Conservation (phyloP, 2,888 invertebrate species). For the Dicroscelio sp. region DNA sequence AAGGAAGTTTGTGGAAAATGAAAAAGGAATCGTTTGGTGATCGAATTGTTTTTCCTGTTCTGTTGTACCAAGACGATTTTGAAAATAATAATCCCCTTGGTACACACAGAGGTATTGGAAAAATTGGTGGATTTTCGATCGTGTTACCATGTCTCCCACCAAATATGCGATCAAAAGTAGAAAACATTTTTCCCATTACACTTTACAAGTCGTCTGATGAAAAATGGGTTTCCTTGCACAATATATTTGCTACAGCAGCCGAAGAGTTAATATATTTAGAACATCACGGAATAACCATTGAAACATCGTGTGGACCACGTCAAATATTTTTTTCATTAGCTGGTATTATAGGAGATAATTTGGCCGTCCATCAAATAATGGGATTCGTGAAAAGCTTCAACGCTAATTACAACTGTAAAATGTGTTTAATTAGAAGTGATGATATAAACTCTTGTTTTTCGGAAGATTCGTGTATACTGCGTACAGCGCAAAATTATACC, state of each 20-base stretch:
- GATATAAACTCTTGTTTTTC: not conserved
- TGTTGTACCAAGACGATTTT: too few species aligned
- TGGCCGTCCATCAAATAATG: conserved; percentile 24
- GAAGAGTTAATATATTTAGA: conserved; percentile 55
- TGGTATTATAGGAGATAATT: too few species aligned
- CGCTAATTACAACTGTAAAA: too few species aligned
- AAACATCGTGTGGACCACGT: not conserved
- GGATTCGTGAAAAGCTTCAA: conserved; percentile 68
- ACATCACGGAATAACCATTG: conserved; percentile 42
- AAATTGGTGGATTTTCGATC: conserved; percentile 74
- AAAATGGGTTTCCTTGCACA: conserved; percentile 35
- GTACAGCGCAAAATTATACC: conserved; percentile 35
- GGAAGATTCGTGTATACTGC: conserved; percentile 10
- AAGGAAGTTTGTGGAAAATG: too few species aligned
- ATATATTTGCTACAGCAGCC: conserved; percentile 56
- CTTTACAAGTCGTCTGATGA: conserved; percentile 65
- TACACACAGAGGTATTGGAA: conserved; percentile 50
- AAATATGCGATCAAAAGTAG: conserved; percentile 60
- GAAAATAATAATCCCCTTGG: conserved; percentile 44
- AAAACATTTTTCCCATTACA: conserved; percentile 58
- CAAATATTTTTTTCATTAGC: conserved; percentile 40
- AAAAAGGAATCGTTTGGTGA: too few species aligned
- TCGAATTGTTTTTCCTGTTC: not conserved
- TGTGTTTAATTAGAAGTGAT: conserved; percentile 60
- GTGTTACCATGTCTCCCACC: conserved; percentile 75